These are phyloP conservation scores for Lonchura striata DNA, from an alignment of 2,113 vertebrate species.

Conservation along the genomic window DNA sequence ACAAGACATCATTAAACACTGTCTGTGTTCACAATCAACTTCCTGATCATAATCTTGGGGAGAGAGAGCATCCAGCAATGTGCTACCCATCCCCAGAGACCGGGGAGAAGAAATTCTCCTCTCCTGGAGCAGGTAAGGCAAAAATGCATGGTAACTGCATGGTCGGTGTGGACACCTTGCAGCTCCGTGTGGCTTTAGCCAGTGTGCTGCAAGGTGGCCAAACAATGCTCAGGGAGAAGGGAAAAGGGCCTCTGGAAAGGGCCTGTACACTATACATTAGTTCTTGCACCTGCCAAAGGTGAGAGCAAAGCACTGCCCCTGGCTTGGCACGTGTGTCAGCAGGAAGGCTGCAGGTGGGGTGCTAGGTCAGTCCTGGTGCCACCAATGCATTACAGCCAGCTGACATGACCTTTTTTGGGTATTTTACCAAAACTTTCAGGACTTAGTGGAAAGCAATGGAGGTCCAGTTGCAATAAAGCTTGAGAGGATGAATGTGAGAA, in stretches of 20 bases:
- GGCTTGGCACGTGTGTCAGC: not conserved
- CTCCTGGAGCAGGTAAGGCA: not conserved
- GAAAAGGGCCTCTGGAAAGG: not conserved
- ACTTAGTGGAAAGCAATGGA: not conserved
- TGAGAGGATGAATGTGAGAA: not conserved
- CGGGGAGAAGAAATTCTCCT: not conserved
- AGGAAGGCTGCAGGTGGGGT: not conserved
- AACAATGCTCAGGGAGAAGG: not conserved
- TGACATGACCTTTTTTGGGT: too few species aligned
- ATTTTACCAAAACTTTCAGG: not conserved
- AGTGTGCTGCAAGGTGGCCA: not conserved
- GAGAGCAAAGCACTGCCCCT: fast-evolving
- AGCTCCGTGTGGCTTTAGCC: fast-evolving
- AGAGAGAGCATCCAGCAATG: not conserved
- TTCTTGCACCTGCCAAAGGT: not conserved
- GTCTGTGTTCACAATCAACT: slow-evolving; percentile 1
- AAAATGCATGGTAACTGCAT: not conserved
- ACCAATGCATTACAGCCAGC: not conserved
- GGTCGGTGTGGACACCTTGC: not conserved
- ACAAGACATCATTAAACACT: slow-evolving; percentile 22
- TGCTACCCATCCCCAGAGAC: not conserved
- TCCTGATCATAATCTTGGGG: slow-evolving; percentile 11
- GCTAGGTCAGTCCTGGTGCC: not conserved
- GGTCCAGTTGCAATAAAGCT: not conserved
- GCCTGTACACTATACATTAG: fast-evolving